phyloP scores from a whole-genome alignment of 1,140 invertebrate species.

The Cryptotermes secundus region DNA sequence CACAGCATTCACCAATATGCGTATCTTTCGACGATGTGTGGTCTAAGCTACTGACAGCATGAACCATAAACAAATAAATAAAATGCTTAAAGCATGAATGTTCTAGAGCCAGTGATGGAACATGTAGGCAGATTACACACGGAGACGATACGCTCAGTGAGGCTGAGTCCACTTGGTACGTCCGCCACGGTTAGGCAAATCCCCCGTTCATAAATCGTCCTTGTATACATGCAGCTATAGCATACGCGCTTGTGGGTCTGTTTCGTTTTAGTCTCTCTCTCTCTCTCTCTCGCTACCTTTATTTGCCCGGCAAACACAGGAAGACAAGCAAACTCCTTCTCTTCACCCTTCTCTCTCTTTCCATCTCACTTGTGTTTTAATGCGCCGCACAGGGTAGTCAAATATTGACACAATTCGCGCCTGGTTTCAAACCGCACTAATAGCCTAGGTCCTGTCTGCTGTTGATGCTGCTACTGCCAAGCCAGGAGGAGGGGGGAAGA shows the following conservation, averaged over 20 bases:
- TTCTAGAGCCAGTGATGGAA: not conserved
- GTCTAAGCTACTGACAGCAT: no score
- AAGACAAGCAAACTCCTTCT: slow-evolving; percentile 32
- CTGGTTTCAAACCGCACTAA: slow-evolving; percentile 33
- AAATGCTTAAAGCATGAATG: not conserved
- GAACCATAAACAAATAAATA: no score
- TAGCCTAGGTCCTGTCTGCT: slow-evolving; percentile 29
- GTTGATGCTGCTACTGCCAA: not conserved
- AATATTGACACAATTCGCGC: slow-evolving; percentile 34
- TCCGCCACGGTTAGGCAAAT: not conserved
- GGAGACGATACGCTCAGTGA: not conserved
- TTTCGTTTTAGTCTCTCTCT: not conserved
- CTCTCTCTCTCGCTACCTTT: slow-evolving; percentile 6
- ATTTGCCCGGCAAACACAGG: slow-evolving; percentile 25
- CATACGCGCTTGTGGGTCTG: not conserved
- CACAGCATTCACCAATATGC: no score
- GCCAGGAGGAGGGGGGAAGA: not conserved
- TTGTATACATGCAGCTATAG: not conserved
- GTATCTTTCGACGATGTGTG: no score
- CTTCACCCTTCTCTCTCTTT: slow-evolving; percentile 21
- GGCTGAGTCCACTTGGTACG: no score
- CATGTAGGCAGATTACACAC: not conserved
- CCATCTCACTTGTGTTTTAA: slow-evolving; percentile 8
- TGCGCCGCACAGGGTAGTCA: slow-evolving; percentile 31
- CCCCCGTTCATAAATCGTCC: not conserved